Evolutionary conservation across 2,888 invertebrate species (phyloP).

Genomic region (Xestia rhomboidea): DNA sequence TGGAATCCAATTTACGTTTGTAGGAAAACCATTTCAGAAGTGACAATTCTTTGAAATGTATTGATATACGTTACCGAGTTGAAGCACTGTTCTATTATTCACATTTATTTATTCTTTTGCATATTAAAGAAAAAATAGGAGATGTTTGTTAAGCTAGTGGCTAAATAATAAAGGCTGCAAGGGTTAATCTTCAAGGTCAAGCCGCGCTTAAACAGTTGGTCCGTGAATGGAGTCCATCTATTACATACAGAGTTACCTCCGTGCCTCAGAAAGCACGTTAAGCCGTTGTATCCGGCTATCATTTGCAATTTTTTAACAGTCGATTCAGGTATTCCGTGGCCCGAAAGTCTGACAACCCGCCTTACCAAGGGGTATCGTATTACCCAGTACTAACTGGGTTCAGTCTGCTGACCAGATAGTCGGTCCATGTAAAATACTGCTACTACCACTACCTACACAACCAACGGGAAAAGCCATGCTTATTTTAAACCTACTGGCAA

Average conservation of each 20-base stretch:
- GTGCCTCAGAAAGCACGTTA: neutral
- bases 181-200: neutral
- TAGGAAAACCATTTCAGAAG: slow-evolving; percentile 31
- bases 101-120: neutral
- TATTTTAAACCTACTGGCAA: too few relatives aligned
- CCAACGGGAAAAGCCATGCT: neutral
- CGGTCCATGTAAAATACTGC: neutral
- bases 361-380: neutral
- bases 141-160: neutral
- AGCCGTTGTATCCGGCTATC: neutral
- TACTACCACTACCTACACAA: too few relatives aligned
- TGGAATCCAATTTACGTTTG: slow-evolving; percentile 53
- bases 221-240: neutral
- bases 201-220: neutral
- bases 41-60: slow-evolving; percentile 20
- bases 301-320: neutral
- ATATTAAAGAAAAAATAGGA: neutral
- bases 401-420: neutral
- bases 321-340: neutral
- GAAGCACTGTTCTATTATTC: neutral
- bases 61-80: slow-evolving; percentile 7
- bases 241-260: neutral
- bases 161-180: neutral
- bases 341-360: neutral
- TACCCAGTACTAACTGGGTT: neutral